phyloP scores from a whole-genome alignment of 2,113 vertebrate species.

The Chrysochloris asiatica region DNA sequence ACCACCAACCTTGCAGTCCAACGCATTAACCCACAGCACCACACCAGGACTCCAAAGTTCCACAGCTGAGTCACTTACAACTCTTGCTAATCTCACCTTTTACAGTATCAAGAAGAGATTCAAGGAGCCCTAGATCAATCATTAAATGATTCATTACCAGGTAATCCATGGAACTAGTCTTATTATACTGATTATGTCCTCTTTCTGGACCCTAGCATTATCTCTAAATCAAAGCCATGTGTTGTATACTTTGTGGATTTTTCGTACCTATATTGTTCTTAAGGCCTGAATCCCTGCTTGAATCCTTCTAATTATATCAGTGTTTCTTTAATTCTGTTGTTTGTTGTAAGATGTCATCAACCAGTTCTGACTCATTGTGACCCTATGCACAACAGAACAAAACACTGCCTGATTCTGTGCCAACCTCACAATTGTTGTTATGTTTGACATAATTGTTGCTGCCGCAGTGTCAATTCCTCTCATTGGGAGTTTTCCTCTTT shows the following conservation, averaged over 20 bases:
- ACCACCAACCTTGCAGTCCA: no score
- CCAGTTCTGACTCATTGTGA: no score
- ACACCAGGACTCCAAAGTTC: background rate
- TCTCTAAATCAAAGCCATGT: background rate
- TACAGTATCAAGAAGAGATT: background rate
- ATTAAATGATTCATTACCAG: background rate
- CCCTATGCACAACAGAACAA: no score
- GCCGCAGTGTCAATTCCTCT: no score
- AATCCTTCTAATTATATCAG: background rate
- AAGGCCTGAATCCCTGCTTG: background rate
- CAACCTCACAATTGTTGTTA: no score
- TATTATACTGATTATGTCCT: background rate
- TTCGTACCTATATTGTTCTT: background rate
- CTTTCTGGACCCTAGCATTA: no score
- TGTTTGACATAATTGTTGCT: no score
- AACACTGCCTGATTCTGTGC: no score
- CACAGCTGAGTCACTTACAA: background rate
- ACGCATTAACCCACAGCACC: no score
- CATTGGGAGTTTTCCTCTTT: no score
- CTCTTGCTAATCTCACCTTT: constrained; percentile 25
- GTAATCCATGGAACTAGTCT: background rate
- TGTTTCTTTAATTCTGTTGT: no score
- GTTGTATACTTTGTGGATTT: background rate
- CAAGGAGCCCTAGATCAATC: background rate
- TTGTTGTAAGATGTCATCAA: no score